Conservation (phyloP, 2,797 vertebrate species). For the Tenualosa ilisha region DNA sequence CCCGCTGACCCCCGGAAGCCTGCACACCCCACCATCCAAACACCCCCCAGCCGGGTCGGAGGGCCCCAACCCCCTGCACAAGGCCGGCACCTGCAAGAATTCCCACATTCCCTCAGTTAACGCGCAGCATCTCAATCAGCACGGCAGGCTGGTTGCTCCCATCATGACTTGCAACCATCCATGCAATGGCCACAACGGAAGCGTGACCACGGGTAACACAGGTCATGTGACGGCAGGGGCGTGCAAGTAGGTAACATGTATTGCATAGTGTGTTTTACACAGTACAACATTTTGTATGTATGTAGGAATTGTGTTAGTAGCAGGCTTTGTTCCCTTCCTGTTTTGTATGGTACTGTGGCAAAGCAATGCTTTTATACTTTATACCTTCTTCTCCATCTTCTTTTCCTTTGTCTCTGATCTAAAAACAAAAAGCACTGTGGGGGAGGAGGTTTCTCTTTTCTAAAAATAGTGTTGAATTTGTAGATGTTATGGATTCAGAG, state of each 20-base stretch:
- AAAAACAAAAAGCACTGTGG: no score
- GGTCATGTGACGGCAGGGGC: conserved; percentile 79
- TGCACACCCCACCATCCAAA: conserved; percentile 73
- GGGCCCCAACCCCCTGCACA: conserved; percentile 75
- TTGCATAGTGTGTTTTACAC: not conserved
- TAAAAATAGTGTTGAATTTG: conserved; percentile 9
- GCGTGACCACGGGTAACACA: conserved; percentile 76
- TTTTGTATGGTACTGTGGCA: not conserved
- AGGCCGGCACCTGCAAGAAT: conserved; percentile 87
- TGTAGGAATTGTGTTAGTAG: not conserved
- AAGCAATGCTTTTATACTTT: no score
- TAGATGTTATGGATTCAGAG: not conserved
- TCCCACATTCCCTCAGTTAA: conserved; percentile 86
- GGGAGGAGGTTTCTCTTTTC: not conserved
- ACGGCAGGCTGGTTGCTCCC: conserved; percentile 80
- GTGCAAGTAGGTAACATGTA: conserved; percentile 81
- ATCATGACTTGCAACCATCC: conserved; percentile 88
- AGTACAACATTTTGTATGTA: not conserved
- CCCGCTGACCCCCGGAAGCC: conserved; percentile 73
- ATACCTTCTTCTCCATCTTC: not conserved
- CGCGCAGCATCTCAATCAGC: conserved; percentile 72
- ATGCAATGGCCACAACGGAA: conserved; percentile 90
- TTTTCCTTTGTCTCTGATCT: not conserved
- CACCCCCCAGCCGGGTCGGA: conserved; percentile 74
- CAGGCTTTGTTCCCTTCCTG: not conserved